These are phyloP conservation scores for Oxygymnocypris stewartii DNA, from an alignment of 2,113 vertebrate genomes.

Conservation along the genomic window DNA sequence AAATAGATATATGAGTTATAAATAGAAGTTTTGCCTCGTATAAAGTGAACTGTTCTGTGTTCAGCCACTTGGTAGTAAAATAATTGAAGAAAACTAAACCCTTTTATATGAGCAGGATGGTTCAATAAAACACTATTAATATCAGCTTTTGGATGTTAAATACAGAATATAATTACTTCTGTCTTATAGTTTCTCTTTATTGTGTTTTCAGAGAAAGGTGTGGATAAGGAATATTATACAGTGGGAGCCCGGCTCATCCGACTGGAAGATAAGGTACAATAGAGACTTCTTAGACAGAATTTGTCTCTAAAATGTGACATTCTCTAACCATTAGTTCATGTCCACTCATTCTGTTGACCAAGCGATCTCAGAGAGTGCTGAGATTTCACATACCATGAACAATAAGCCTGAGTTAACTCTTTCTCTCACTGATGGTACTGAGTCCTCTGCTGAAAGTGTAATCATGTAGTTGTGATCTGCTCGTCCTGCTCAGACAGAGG, in stretches of 20 bases:
- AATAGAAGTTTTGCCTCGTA: too few species aligned
- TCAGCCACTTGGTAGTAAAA: not conserved
- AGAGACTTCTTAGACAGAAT: not conserved
- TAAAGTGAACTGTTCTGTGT: not conserved
- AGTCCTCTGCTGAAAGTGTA: constrained; percentile 13
- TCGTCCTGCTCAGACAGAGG: constrained; percentile 7
- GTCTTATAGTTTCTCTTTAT: not conserved
- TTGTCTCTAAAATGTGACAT: not conserved
- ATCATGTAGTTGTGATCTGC: constrained; percentile 34
- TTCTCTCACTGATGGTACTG: not conserved
- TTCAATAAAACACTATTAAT: not conserved
- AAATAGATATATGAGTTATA: not conserved
- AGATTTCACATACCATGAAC: not conserved
- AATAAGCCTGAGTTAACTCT: not conserved
- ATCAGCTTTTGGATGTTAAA: not conserved
- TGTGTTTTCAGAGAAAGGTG: constrained; percentile 77
- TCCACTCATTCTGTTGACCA: not conserved
- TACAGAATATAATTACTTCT: not conserved
- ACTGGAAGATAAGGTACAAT: constrained; percentile 85
- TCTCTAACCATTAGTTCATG: not conserved
- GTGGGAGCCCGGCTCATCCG: constrained; percentile 86
- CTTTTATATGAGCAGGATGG: not conserved
- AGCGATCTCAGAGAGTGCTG: not conserved
- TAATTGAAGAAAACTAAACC: too few species aligned
- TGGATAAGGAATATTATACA: constrained; percentile 85